phyloP scores from a whole-genome alignment of 1,140 invertebrate genomes.

The Cyphomyrmex costatus region DNA sequence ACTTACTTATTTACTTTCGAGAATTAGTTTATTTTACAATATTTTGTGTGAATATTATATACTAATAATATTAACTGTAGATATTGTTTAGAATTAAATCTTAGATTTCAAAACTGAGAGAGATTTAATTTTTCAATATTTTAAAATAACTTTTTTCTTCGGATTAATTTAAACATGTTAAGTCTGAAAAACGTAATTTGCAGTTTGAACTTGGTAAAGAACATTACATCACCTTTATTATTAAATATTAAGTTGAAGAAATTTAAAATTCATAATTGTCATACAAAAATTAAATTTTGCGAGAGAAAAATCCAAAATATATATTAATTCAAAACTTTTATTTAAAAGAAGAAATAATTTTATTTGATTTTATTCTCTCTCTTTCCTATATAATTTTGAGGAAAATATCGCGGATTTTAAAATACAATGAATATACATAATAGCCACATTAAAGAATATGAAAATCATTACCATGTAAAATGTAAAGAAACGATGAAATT shows the following conservation, averaged over 20 bases:
- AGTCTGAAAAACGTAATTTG: background rate
- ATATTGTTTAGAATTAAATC: background rate
- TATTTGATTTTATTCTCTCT: background rate
- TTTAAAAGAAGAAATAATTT: background rate
- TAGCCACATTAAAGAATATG: background rate
- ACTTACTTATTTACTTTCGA: constrained; percentile 23
- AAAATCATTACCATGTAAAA: background rate
- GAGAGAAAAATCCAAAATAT: background rate
- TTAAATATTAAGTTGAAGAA: constrained; percentile 1
- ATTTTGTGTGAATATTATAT: background rate
- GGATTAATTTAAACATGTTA: background rate
- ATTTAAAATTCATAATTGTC: background rate
- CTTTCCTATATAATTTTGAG: background rate
- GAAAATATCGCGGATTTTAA: background rate
- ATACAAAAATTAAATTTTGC: background rate
- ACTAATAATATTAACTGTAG: background rate
- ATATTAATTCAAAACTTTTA: background rate
- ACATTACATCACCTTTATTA: background rate
- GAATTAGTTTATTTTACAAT: constrained; percentile 31
- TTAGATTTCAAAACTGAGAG: background rate
- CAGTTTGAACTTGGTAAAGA: background rate
- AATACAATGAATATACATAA: background rate
- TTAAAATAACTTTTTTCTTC: background rate
- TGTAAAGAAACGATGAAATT: background rate
- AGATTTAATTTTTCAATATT: background rate